phyloP scores from a whole-genome alignment of 2,113 vertebrate species.

The Glaucidium brasilianum region DNA sequence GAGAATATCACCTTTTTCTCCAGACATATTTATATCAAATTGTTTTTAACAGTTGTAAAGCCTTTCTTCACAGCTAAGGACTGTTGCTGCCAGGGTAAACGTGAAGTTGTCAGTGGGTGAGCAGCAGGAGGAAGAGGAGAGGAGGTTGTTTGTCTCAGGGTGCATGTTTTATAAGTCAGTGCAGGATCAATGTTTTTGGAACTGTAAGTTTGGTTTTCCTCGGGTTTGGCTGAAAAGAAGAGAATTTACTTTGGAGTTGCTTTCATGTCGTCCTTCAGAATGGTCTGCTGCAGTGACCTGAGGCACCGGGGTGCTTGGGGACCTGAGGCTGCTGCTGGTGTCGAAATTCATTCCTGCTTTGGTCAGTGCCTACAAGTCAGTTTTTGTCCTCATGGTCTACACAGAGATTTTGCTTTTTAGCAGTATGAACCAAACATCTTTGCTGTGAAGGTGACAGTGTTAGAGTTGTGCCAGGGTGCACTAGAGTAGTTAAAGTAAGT shows the following conservation, averaged over 20 bases:
- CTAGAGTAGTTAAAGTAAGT: no score
- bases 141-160: accelerated
- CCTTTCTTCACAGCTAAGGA: neutral
- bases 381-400: neutral
- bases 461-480: neutral
- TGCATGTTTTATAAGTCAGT: neutral
- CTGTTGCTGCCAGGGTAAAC: neutral
- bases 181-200: neutral
- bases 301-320: neutral
- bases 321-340: neutral
- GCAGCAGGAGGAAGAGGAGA: neutral
- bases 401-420: neutral
- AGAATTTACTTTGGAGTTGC: neutral
- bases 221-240: neutral
- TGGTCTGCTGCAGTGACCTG: neutral
- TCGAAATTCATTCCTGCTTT: neutral
- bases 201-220: neutral
- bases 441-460: neutral
- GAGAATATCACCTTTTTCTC: neutral
- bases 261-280: accelerated
- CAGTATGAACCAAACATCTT: neutral
- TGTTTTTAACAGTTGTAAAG: neutral
- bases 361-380: neutral
- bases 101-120: accelerated
- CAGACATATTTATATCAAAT: neutral